Base-by-base conservation (phyloP, 2,888 invertebrate genomes). In the Machimus rusticus region DNA sequence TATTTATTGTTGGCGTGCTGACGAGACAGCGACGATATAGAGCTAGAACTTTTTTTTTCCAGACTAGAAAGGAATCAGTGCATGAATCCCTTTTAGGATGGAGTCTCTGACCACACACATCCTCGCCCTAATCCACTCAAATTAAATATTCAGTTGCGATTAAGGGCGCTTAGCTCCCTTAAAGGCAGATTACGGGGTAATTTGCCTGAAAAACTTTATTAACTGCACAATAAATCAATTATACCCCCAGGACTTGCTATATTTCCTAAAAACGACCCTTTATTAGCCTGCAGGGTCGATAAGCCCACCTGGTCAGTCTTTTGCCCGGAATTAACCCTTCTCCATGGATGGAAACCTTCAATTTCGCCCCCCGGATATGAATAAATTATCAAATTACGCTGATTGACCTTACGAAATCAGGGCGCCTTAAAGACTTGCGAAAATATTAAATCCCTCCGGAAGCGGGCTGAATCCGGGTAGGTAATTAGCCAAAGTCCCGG, bases 301-400 rank as follows among this genome's bases (percentile, higher is more conserved):
- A 66, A 66, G 66, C 28, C 66, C 66, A 66, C 66, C 66, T 66
- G 77, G 31, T 19, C 77, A 39, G 39, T 66, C 8, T 28, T 57
- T 19, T 23, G 23, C 23, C 57, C n/a, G 19, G 39, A 43, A 43
- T 77, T n/a, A 39, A 39, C 39, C 39, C 37, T 77, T 39, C 77
- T 39, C 39, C 31, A 37, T 39, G 31, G 39, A 77, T 77, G 37
- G 19, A 6, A 76, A 77, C 37, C 39, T 77, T 37, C 77, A 37
- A 77, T 77, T 39, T 77, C 9, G 31, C 37, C 77, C n/a, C n/a
- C 37, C 77, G 77, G 77, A 77, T 77, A 77, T 77, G 37, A 77
- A 77, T 77, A 77, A 77, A 77, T 77, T 77, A 77, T 77, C 39
- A 77, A 77, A 39, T 77, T 77, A 77, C 37, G 5, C 37, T 39